Evolutionary conservation across 1,140 invertebrate genomes (phyloP), one percentile per base, ranked within the genome.

Genomic region (Palaemon carinicauda): DNA sequence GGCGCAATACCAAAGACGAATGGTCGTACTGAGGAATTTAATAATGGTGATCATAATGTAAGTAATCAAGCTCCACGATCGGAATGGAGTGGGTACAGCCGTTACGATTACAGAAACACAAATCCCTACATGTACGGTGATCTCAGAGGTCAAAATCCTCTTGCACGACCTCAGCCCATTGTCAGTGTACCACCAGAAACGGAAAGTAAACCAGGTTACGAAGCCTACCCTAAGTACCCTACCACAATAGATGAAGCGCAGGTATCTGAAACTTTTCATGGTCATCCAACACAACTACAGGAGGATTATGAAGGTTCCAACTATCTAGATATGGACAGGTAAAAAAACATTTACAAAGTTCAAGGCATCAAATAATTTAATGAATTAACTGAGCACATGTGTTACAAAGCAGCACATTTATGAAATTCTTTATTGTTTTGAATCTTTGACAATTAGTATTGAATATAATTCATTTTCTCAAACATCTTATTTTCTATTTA

Each of bases 271-370:
- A 17, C 81, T n/a, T 82, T 52, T 31, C 79, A 80, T 56, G 79
- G 53, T 50, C 54, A 81, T 7, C 51, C 65, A 12, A 53, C 73
- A 5, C 79, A 75, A 7, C 31, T 53, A 29, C 79, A 87, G 17
- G 80, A 87, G 10, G 80, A 87, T 27, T 80, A 27, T 60, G 88
- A 89, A 50, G 80, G 75, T 4, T 60, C 80, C 10, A 85, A 82
- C 3, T 89, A 87, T 71, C 77, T 89, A 12, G 88, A 89, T 41
- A 89, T 89, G 88, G 88, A 89, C 85, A 87, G 88, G 88, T 89
- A 80, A 80, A 69, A 33, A 65, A 41, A n/a, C 24, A 51, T 21
- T 29, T 79, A 53, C 33, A 5, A 9, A 9, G 1, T 1, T 4
- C 12, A 41, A 41, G n/a, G 41, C 5, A 41, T 41, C 7, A 5